Evolutionary conservation across 2,888 invertebrate species (phyloP), one percentile per base, ranked within the genome.

Genomic region (Acrobasis suavella): DNA sequence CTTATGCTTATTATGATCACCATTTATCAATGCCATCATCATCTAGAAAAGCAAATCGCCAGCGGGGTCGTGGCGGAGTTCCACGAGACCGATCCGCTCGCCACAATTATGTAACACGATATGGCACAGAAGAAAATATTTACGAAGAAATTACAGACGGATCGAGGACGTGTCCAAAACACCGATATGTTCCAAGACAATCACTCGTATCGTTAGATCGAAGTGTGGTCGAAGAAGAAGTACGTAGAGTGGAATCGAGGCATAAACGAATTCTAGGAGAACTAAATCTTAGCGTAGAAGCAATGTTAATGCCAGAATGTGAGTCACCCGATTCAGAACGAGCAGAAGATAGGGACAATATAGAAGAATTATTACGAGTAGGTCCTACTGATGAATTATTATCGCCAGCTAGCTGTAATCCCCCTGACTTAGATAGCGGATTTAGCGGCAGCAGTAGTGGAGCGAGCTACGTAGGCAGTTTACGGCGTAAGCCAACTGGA

Each of bases 231-330:
- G 96, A 96, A 78, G 97, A 97, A 83, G 97, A 97, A 87, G 95
- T 97, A 62, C 94, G 96, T 60, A 93, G 96, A 69, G 97, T 97
- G 59, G 97, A 97, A 84, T 96, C 95, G 68, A 94, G 96, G 63
- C 97, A 97, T 87, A 95, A 95, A 74, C 93, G 96, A 79, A 96
- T 97, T 72, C 93, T 97, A 68, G 97, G 96, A 54, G 97, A 97
- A 85, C 91, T 97, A 65, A 97, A 97, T 92, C 93, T 97, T 66
- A 96, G 97, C 73, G 96, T 96, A 54, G 97, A 97, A 89, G 97
- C 96, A 55, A 97, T 97, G 97, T 87, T 97, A 70, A 97, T 97
- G 97, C 97, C 97, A 16, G 94, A 95, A 77, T 94, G 94, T 68
- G 94, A 93, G 87, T 94, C 93, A 70, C 94, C 93, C 71, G 94